Evolutionary conservation across 2,888 invertebrate genomes (phyloP).

Genomic region (Cryptus viduatorius): DNA sequence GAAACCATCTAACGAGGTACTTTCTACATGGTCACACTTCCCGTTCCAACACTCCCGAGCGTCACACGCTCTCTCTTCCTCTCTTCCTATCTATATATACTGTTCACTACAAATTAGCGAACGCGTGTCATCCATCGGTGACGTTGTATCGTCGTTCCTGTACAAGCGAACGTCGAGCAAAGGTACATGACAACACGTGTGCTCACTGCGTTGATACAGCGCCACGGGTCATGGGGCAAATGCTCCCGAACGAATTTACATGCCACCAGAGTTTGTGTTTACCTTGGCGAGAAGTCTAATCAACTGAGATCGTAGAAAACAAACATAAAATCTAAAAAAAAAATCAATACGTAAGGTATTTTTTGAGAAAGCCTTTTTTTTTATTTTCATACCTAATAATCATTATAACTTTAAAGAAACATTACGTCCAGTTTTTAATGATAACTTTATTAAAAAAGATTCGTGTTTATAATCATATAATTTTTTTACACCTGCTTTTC

Average conservation of each 20-base stretch:
- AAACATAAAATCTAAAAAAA: neutral
- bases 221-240: slow-evolving; percentile 49
- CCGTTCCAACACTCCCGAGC: slow-evolving; percentile 8
- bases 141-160: slow-evolving; percentile 45
- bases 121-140: slow-evolving; percentile 63
- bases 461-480: too few relatives aligned
- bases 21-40: slow-evolving; percentile 70
- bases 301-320: neutral
- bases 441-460: too few relatives aligned
- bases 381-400: too few relatives aligned
- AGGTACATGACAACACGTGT: slow-evolving; percentile 47
- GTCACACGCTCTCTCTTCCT: slow-evolving; percentile 38
- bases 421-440: too few relatives aligned
- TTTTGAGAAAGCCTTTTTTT: neutral
- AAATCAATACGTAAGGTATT: neutral
- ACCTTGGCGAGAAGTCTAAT: slow-evolving; percentile 1
- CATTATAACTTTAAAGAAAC: too few relatives aligned
- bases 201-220: slow-evolving; percentile 29
- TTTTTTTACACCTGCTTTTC: too few relatives aligned
- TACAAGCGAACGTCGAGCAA: slow-evolving; percentile 44
- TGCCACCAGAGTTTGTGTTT: neutral
- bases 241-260: slow-evolving; percentile 30
- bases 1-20: slow-evolving; percentile 75
- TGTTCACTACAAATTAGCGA: slow-evolving; percentile 67
- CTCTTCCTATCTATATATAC: slow-evolving; percentile 23